A percentile compares a stretch with the other conserved stretches of the same genome.
These are phyloP conservation scores for Lasioglossum albipes DNA, from an alignment of 1,140 invertebrate genomes.

Conservation along the genomic window DNA sequence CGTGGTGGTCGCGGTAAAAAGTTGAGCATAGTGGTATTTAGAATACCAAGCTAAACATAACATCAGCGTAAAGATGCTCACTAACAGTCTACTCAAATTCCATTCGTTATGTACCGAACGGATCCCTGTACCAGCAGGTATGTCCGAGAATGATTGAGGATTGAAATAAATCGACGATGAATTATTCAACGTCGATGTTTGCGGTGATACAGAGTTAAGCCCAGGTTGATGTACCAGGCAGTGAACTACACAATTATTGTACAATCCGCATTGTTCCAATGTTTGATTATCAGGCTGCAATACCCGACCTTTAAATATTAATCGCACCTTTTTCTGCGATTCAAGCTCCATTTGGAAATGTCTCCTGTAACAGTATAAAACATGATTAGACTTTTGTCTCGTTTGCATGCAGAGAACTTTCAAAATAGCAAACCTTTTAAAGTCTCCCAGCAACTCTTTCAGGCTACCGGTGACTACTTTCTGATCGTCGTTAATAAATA, in stretches of 20 bases:
- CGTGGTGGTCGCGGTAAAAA: conserved; percentile 84
- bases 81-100: conserved; percentile 80
- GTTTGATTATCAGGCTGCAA: conserved; percentile 88
- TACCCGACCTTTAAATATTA: conserved; percentile 94
- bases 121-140: conserved; percentile 73
- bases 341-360: conserved; percentile 90
- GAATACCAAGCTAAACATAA: conserved; percentile 83
- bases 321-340: conserved; percentile 87
- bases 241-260: conserved; percentile 93
- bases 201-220: conserved; percentile 55
- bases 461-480: conserved; percentile 88
- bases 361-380: conserved; percentile 80
- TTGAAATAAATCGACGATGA: conserved; percentile 72
- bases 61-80: conserved; percentile 74
- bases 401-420: background rate
- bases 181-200: conserved; percentile 62
- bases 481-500: conserved; percentile 93
- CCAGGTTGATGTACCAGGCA: conserved; percentile 87
- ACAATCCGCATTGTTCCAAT: conserved; percentile 88
- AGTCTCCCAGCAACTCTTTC: conserved; percentile 89
- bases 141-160: conserved; percentile 71
- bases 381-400: background rate
- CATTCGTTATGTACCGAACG: conserved; percentile 78
- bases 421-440: conserved; percentile 87
- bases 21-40: conserved; percentile 83